A percentile compares a stretch with the other conserved stretches of the same genome.
Evolutionary conservation across 1,140 invertebrate genomes (phyloP).

Genomic region (Ooceraea biroi): DNA sequence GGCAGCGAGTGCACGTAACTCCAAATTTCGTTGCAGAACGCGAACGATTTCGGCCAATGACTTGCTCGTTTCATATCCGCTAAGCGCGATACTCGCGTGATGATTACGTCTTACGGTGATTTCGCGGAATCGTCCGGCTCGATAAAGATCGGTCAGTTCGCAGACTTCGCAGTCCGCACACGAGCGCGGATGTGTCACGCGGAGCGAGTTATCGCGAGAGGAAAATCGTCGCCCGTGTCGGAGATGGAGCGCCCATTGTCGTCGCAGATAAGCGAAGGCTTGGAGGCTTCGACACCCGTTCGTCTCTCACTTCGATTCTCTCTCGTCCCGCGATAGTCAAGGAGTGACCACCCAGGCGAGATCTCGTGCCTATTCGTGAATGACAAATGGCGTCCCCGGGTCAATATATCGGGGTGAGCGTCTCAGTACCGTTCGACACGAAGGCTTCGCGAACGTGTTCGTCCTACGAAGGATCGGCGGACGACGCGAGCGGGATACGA

Average conservation of each 20-base stretch:
- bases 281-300: conserved; percentile 68
- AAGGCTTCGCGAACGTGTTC: conserved; percentile 51
- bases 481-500: conserved; percentile 15
- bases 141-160: conserved; percentile 32
- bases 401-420: conserved; percentile 55
- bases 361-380: conserved; percentile 73
- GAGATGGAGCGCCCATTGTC: conserved; percentile 73
- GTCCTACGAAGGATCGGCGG: conserved; percentile 44
- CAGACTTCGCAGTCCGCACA: conserved; percentile 43
- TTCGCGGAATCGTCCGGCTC: neutral
- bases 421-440: conserved; percentile 46
- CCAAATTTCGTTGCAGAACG: neutral
- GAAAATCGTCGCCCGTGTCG: conserved; percentile 65
- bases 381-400: conserved; percentile 76
- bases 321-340: conserved; percentile 32
- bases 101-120: neutral
- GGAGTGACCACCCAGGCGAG: conserved; percentile 76
- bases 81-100: neutral
- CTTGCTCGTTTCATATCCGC: neutral
- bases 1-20: neutral
- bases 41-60: conserved; percentile 17
- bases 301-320: conserved; percentile 43
- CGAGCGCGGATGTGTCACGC: conserved; percentile 45
- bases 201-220: conserved; percentile 62
- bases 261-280: conserved; percentile 73